Conservation (phyloP, 1,140 invertebrate genomes). For the Drosophila carrolli region DNA sequence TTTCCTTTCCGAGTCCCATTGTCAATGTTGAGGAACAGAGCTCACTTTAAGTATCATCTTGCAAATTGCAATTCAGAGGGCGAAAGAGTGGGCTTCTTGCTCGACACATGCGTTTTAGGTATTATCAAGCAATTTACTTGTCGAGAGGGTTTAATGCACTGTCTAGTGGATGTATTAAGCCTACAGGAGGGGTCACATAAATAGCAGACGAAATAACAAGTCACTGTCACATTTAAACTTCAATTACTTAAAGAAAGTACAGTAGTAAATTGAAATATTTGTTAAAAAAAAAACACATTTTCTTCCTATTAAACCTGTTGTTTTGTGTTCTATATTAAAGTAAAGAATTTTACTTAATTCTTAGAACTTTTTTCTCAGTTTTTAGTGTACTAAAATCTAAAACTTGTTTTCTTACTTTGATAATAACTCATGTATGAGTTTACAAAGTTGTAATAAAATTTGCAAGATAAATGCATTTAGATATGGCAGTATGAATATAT, state of each 20-base stretch:
- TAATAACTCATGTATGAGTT: too few species aligned
- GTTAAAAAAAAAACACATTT: neutral
- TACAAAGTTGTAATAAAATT: too few species aligned
- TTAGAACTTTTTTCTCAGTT: too few species aligned
- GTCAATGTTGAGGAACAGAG: slow-evolving; percentile 21
- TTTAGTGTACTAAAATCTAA: too few species aligned
- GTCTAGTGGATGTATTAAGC: slow-evolving; percentile 41
- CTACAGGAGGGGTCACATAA: neutral
- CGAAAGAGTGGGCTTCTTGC: slow-evolving; percentile 38
- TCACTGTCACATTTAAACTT: neutral
- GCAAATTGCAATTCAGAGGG: slow-evolving; percentile 58
- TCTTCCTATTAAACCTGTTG: too few species aligned
- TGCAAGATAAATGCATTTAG: too few species aligned
- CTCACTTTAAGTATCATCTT: slow-evolving; percentile 54
- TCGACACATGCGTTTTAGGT: slow-evolving; percentile 41
- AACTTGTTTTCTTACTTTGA: too few species aligned
- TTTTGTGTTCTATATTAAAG: too few species aligned
- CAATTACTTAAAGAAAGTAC: neutral
- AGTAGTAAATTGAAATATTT: neutral
- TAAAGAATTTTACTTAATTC: too few species aligned
- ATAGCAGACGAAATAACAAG: neutral
- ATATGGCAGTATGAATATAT: neutral
- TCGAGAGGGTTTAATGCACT: slow-evolving; percentile 59
- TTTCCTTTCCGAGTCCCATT: slow-evolving; percentile 45
- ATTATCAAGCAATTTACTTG: slow-evolving; percentile 65